Percentiles rank a stretch among this genome's conserved stretches.
These are phyloP conservation scores for Hystrix cristata DNA, from an alignment of 2,113 vertebrate genomes.

Conservation along the genomic window DNA sequence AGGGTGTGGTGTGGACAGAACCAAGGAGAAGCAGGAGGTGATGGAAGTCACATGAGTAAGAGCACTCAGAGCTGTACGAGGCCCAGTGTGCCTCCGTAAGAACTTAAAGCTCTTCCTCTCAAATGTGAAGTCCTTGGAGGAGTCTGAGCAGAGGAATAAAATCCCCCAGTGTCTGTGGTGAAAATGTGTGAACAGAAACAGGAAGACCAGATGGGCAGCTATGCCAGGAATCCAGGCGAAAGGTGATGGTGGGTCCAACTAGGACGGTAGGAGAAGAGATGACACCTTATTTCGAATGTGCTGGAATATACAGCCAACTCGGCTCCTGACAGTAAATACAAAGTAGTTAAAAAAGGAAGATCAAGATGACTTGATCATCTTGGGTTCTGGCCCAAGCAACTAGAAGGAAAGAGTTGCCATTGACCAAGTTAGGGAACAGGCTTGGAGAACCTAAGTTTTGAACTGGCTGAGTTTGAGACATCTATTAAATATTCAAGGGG, in stretches of 20 bases:
- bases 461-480: neutral
- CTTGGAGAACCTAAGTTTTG: neutral
- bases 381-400: neutral
- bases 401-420: neutral
- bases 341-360: neutral
- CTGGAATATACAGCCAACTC: neutral
- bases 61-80: neutral
- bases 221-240: neutral
- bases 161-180: neutral
- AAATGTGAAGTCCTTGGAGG: neutral
- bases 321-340: neutral
- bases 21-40: neutral
- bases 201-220: neutral
- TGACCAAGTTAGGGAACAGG: neutral
- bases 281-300: neutral
- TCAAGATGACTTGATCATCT: neutral
- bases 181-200: neutral
- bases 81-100: neutral
- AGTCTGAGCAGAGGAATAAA: neutral
- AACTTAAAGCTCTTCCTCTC: neutral
- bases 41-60: neutral
- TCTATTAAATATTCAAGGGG: neutral
- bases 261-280: neutral
- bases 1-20: neutral
- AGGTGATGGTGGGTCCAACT: neutral